These are phyloP conservation scores for Drosophila mayaguana DNA, from an alignment of 2,888 invertebrate species.

Conservation along the genomic window DNA sequence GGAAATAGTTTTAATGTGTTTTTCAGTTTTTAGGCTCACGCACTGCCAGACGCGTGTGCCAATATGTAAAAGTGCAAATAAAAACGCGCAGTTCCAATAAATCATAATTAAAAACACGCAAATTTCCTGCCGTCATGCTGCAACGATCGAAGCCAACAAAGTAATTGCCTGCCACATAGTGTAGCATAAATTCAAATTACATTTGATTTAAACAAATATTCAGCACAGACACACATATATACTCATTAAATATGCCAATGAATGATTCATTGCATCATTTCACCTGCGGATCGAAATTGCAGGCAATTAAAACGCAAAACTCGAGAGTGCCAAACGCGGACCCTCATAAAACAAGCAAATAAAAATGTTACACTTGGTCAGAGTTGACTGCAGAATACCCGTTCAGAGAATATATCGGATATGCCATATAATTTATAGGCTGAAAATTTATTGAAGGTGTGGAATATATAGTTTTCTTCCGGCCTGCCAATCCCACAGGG, in stretches of 20 bases:
- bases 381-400: not conserved
- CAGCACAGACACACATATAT: not conserved
- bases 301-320: slow-evolving; percentile 43
- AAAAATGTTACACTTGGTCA: not conserved
- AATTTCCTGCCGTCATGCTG: slow-evolving; percentile 44
- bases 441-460: not conserved
- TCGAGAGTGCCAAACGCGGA: slow-evolving; percentile 18
- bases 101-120: slow-evolving; percentile 51
- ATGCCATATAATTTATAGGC: not conserved
- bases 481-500: not conserved
- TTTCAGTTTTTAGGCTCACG: slow-evolving; percentile 53
- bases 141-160: slow-evolving; percentile 48
- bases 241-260: slow-evolving; percentile 29
- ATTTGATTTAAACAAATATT: slow-evolving; percentile 41
- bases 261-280: slow-evolving; percentile 39
- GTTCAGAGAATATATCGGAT: not conserved
- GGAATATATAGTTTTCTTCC: not conserved
- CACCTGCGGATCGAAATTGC: slow-evolving; percentile 35
- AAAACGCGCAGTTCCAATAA: slow-evolving; percentile 42
- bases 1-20: slow-evolving; percentile 67
- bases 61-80: slow-evolving; percentile 20
- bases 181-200: slow-evolving; percentile 64
- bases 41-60: slow-evolving; percentile 36
- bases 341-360: slow-evolving; percentile 15
- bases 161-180: slow-evolving; percentile 61